A percentile compares a stretch with the other conserved stretches of the same genome.
These are phyloP conservation scores for Miniopterus natalensis DNA, from an alignment of 2,113 vertebrate species.

Conservation along the genomic window DNA sequence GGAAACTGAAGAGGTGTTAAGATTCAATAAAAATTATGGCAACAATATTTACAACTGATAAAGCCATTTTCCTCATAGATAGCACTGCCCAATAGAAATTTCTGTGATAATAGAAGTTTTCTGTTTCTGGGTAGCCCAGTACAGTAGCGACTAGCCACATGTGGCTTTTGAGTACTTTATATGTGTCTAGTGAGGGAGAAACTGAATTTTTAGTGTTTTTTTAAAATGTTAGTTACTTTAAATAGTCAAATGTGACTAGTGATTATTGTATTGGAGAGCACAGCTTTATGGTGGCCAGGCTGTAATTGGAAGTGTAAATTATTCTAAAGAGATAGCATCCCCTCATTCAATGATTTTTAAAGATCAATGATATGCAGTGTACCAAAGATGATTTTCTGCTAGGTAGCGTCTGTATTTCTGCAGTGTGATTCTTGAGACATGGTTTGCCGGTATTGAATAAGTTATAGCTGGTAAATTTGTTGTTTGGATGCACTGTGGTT, in stretches of 20 bases:
- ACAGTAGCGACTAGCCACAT: not conserved
- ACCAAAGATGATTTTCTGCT: conserved; percentile 33
- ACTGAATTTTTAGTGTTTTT: not conserved
- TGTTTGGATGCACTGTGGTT: not conserved
- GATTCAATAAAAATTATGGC: conserved; percentile 15
- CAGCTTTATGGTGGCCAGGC: not conserved
- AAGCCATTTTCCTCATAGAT: not conserved
- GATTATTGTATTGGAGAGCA: not conserved
- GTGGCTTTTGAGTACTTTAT: not conserved
- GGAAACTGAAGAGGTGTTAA: not conserved
- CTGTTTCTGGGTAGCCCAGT: not conserved
- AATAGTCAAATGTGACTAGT: not conserved
- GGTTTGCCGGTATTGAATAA: not conserved
- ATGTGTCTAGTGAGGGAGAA: not conserved
- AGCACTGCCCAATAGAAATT: not conserved
- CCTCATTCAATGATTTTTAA: not conserved
- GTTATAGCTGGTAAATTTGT: not conserved
- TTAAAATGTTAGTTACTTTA: not conserved
- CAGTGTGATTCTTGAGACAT: not conserved
- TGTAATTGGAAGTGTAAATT: not conserved
- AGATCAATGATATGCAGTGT: fast-evolving
- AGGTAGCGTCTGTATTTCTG: not conserved
- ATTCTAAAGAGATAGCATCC: not conserved
- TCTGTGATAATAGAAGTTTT: not conserved
- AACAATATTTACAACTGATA: not conserved